Evolutionary conservation across 1,140 invertebrate genomes (phyloP), one percentile per base, ranked within the genome.

Genomic region (Euura saliciscinereae): DNA sequence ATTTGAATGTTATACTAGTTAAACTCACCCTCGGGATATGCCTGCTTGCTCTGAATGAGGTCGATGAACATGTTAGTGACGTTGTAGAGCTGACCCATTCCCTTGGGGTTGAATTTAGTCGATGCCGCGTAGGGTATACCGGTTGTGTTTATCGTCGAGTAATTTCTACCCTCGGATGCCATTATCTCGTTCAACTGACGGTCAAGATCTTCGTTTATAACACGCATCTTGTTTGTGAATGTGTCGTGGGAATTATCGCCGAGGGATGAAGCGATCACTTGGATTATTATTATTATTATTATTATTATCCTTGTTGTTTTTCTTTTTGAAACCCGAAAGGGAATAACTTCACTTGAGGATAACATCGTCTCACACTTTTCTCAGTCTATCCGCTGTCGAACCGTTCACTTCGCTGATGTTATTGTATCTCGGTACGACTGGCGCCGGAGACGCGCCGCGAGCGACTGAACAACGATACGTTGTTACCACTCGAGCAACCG

Each of bases 71-170:
- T 80, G 75, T 90, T 89, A 45, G 91, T 91, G 45, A 91, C 87
- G 79, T 91, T 91, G 87, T 93, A 93, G 13, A 93, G 88, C 77
- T 91, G 90, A 51, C 89, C 89, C 92, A 93, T 93, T 64, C 91
- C 91, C 77, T 89, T 88, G 75, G 91, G 89, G 77, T 92, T 89
- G 83, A 92, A 92, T 72, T 89, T 88, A 43, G 89, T 87, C 66
- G 83, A 86, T 10, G 91, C 89, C 71, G 87, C 82, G 83, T 92
- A 92, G n/a, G 87, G 80, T 73, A 84, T 65, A 59, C 78, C 82
- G 59, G 82, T 85, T 71, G 80, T 84, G 71, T 85, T 85, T 66
- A 87, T 76, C 8, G 78, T 77, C 1, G 85, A 85, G 76, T 88
- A 90, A n/a, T 77, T 81, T 44, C 89, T 80, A 8, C 84, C 79